phyloP scores from a whole-genome alignment of 1,140 invertebrate species.

The Grapholita molesta region DNA sequence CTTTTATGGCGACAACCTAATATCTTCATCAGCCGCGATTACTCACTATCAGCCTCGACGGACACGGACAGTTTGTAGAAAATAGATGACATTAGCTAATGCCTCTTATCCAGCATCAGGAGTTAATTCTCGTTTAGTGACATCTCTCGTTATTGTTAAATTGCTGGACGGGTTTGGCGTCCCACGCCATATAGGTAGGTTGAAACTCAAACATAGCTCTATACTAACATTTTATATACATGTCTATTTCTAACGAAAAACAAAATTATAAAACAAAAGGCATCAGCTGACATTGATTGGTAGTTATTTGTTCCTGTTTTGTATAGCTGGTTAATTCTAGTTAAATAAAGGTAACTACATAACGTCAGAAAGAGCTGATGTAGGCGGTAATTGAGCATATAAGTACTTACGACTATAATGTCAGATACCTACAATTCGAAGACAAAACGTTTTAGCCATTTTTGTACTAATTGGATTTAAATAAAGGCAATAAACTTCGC shows the following conservation, averaged over 20 bases:
- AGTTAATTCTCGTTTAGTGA: conserved; percentile 35
- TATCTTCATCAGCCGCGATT: not conserved
- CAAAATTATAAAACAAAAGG: too few relatives aligned
- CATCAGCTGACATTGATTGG: too few relatives aligned
- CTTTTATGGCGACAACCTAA: not conserved
- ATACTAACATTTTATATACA: too few relatives aligned
- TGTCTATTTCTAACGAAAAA: too few relatives aligned
- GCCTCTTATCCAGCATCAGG: conserved; percentile 35
- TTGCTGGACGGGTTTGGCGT: conserved; percentile 52
- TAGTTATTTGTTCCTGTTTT: too few relatives aligned
- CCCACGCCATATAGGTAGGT: conserved; percentile 7
- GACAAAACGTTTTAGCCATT: conserved; percentile 15
- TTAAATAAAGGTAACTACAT: too few relatives aligned
- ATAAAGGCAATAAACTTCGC: conserved; percentile 52
- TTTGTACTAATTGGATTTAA: conserved; percentile 43
- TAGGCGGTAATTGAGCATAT: not conserved
- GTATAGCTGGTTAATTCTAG: too few relatives aligned
- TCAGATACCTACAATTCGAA: conserved; percentile 25
- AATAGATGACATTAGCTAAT: conserved; percentile 14
- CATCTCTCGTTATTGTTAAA: conserved; percentile 54
- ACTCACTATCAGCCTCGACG: conserved; percentile 1
- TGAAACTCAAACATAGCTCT: not conserved
- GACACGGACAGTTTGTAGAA: too few relatives aligned
- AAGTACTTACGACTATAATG: conserved; percentile 18
- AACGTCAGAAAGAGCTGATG: too few relatives aligned